Percentiles rank a stretch among this genome's conserved stretches.
Evolutionary conservation across 1,140 invertebrate species (phyloP).

Genomic region (Drosophila saltans): DNA sequence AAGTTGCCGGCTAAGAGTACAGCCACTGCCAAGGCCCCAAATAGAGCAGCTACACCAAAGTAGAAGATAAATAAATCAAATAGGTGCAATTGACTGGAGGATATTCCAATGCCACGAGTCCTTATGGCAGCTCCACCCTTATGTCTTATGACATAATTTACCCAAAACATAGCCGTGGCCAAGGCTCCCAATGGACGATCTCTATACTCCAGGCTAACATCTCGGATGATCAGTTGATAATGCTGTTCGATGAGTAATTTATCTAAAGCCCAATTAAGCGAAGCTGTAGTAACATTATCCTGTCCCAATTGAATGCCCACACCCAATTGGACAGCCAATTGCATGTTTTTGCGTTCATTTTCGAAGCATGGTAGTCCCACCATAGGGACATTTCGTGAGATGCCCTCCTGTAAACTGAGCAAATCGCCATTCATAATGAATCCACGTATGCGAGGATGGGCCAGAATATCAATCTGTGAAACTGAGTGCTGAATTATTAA

Average conservation of each 20-base stretch:
- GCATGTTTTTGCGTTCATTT: conserved; percentile 82
- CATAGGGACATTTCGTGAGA: conserved; percentile 84
- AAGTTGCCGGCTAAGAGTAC: conserved; percentile 38
- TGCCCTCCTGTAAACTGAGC: conserved; percentile 84
- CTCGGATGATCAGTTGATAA: conserved; percentile 82
- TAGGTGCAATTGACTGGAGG: conserved; percentile 66
- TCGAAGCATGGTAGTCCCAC: conserved; percentile 84
- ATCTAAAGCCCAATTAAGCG: conserved; percentile 69
- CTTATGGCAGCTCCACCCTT: conserved; percentile 83
- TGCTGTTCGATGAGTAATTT: conserved; percentile 48
- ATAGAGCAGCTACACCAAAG: conserved; percentile 32
- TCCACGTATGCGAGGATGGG: conserved; percentile 82
- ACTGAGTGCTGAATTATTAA: conserved; percentile 84
- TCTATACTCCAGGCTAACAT: conserved; percentile 84
- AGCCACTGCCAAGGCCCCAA: conserved; percentile 33
- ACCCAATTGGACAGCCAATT: conserved; percentile 64
- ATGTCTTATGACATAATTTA: conserved; percentile 86
- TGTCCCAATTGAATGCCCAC: conserved; percentile 59
- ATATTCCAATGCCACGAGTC: conserved; percentile 60
- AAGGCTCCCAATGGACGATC: conserved; percentile 85
- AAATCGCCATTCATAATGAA: conserved; percentile 86
- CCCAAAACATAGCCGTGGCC: conserved; percentile 86
- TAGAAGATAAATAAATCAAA: conserved; percentile 71
- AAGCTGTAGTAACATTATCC: conserved; percentile 59
- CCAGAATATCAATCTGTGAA: conserved; percentile 86